A percentile compares a stretch with the other conserved stretches of the same genome.
Evolutionary conservation across 2,113 vertebrate genomes (phyloP).

Genomic region (Microcebus griseorufus): DNA sequence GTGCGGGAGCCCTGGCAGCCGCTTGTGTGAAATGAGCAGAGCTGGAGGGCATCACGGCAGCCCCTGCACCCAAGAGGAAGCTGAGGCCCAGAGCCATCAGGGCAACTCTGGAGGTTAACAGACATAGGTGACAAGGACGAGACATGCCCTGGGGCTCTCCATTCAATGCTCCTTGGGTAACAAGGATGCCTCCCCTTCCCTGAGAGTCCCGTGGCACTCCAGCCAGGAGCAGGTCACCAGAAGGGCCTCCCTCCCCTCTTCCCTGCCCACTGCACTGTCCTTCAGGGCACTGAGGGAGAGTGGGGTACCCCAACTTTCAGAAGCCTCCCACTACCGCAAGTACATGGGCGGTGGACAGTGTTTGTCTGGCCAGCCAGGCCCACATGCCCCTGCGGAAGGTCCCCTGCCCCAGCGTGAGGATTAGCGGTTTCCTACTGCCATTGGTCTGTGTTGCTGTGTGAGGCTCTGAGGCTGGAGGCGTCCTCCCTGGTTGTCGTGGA

Average conservation of each 20-base stretch:
- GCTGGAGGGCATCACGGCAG: too few relatives aligned
- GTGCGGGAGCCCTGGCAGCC: background rate
- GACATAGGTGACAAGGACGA: background rate
- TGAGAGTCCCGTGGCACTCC: background rate
- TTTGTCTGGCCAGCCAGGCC: background rate
- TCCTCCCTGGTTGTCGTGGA: constrained; percentile 51
- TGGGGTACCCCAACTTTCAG: background rate
- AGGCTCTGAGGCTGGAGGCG: constrained; percentile 39
- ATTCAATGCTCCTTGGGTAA: background rate
- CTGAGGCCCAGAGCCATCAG: background rate
- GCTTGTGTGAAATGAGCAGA: background rate
- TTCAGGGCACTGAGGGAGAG: background rate
- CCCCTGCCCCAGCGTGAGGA: background rate
- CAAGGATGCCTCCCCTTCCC: background rate
- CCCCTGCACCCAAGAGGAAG: background rate
- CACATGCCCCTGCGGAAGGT: background rate
- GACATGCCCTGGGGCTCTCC: background rate
- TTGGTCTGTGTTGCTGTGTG: background rate
- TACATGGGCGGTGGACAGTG: background rate
- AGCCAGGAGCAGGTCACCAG: background rate
- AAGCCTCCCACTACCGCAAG: background rate
- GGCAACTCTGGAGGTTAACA: fast-evolving
- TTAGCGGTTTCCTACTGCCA: background rate
- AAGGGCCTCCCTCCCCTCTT: background rate
- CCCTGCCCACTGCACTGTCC: background rate